Base-by-base conservation (phyloP, 23 tunicate species). In the Trididemnum miniatum region DNA sequence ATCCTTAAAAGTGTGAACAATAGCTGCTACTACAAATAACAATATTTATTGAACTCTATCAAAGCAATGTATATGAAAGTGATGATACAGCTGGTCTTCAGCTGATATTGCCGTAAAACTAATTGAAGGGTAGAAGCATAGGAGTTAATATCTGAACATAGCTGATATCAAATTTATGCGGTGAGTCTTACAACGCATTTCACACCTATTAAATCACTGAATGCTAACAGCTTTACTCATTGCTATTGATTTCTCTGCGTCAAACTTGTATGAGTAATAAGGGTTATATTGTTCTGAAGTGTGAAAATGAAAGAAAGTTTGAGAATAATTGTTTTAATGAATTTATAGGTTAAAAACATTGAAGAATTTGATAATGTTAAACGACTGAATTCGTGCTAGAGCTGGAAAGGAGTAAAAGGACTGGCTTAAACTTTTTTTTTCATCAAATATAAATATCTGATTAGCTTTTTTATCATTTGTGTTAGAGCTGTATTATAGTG, bases 21-120 rank as follows among this genome's bases (percentile, higher is more conserved):
- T n/a, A n/a, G n/a, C n/a, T n/a, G n/a, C n/a, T n/a, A n/a, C n/a
- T n/a, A n/a, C n/a, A n/a, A n/a, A n/a, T n/a, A n/a, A n/a, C n/a
- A n/a, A n/a, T n/a, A n/a, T n/a, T n/a, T n/a, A n/a, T n/a, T n/a
- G n/a, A n/a, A n/a, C n/a, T n/a, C n/a, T n/a, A n/a, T n/a, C n/a
- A n/a, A n/a, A n/a, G n/a, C n/a, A n/a, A n/a, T n/a, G n/a, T n/a
- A n/a, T n/a, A n/a, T n/a, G n/a, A n/a, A n/a, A n/a, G n/a, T n/a
- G n/a, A n/a, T n/a, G n/a, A n/a, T 62, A 23, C 69, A 62, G 69
- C 27, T 62, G 28, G 69, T 62, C 69, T 62, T 62, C 25, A 62
- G 69, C 69, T 62, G 69, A 62, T 62, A 62, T 62, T 23, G 69
- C 69, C 23, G 69, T 62, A 23, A 62, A 62, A n/a, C n/a, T n/a